Evolutionary conservation across 2,797 vertebrate species (phyloP), one percentile per base, ranked within the genome.

Genomic region (Botia almorhae): DNA sequence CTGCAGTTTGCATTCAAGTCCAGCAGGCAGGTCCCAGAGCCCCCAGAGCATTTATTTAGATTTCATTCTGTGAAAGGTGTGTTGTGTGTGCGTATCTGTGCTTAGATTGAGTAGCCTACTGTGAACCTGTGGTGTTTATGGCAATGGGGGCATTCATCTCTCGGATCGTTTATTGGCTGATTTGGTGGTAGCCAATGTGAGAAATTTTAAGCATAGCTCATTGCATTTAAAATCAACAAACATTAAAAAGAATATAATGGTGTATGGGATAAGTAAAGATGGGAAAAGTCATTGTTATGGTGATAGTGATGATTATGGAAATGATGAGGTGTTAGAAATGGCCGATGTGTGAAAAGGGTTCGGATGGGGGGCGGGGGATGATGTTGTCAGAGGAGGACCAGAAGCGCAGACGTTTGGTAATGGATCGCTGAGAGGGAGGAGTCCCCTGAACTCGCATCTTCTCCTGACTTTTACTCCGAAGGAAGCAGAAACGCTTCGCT

Each of bases 381-480:
- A 90, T 93, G 94, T 96, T 95, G 81, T 83, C 80, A 50, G 93
- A 86, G 88, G 97, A 97, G n/a, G 96, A 94, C 97, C 96, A 97
- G 92, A 98, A 97, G 65, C 94, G 93, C 80, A 99, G 94, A 78
- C 94, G 95, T 92, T 92, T 96, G 91, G 94, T 94, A 86, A 97
- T 88, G 91, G 95, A 93, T 55, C 92, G 92, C 82, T 92, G 93
- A 86, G 89, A 88, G n/a, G 90, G 51, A 29, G 92, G 88, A 85
- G 82, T 85, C 51, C 21, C 67, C 10, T 92, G 85, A 85, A 88
- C 83, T 86, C 95, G 95, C 87, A 96, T 92, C 92, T 96, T 98
- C 87, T 97, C 94, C 87, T 98, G 97, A 93, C 93, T 97, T 94
- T 97, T 98, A 92, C 96, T 98, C 93, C 95, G 95, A 90, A 97